phyloP scores from a whole-genome alignment of 2,113 vertebrate genomes.

The Micronycteris hirsuta region DNA sequence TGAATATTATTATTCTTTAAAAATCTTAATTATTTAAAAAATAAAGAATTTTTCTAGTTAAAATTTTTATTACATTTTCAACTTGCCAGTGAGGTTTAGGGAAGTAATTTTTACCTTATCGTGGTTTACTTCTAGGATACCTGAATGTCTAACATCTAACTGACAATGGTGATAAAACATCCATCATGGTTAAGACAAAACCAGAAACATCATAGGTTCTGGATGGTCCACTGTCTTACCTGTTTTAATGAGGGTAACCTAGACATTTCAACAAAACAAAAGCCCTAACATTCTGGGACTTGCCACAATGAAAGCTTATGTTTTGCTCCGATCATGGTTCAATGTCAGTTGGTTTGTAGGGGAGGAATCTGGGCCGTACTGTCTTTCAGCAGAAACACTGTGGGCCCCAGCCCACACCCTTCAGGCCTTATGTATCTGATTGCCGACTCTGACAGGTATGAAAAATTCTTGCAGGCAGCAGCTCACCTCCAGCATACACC shows the following conservation, averaged over 20 bases:
- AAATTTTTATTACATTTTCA: slow-evolving; percentile 7
- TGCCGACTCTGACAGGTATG: background rate
- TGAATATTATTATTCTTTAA: slow-evolving; percentile 9
- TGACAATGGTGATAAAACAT: background rate
- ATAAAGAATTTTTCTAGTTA: background rate
- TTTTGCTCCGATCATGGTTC: background rate
- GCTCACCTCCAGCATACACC: background rate
- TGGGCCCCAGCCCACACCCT: background rate
- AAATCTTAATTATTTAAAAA: slow-evolving; percentile 26
- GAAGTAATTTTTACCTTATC: slow-evolving; percentile 27
- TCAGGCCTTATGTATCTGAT: background rate
- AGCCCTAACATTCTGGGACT: background rate
- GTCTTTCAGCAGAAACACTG: background rate
- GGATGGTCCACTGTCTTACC: background rate
- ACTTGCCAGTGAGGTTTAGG: background rate
- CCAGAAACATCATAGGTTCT: background rate
- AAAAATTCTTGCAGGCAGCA: background rate
- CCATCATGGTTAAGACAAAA: background rate
- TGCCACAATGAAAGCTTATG: background rate
- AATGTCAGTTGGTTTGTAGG: background rate
- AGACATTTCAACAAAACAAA: background rate
- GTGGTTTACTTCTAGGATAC: background rate
- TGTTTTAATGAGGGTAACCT: background rate
- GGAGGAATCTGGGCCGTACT: background rate
- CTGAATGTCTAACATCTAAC: background rate